Conservation (phyloP, 2,888 invertebrate species). For the Drosophila yooni region DNA sequence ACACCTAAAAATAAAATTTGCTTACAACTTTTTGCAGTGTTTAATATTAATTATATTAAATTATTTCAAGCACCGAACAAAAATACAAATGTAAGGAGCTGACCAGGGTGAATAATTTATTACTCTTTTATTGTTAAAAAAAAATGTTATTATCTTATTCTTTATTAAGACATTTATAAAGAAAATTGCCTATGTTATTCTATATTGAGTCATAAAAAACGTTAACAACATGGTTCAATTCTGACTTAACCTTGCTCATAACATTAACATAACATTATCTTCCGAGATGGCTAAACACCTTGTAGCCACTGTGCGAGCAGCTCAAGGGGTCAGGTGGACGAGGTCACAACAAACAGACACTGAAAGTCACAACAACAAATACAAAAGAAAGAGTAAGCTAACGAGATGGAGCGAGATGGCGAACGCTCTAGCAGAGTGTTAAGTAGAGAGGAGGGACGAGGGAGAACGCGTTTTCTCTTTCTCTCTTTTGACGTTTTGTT, state of each 20-base stretch:
- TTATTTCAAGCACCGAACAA: background rate
- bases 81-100: background rate
- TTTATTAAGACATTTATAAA: background rate
- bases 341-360: constrained; percentile 73
- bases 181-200: background rate
- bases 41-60: background rate
- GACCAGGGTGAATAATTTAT: background rate
- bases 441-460: constrained; percentile 15
- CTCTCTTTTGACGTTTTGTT: constrained; percentile 48
- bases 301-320: constrained; percentile 46
- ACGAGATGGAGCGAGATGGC: constrained; percentile 4
- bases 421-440: background rate
- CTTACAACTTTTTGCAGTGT: background rate
- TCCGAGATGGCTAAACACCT: background rate
- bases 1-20: background rate
- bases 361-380: constrained; percentile 58
- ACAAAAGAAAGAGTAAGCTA: constrained; percentile 14
- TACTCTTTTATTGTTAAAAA: background rate
- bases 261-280: background rate
- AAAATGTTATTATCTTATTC: background rate
- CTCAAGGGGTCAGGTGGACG: constrained; percentile 72
- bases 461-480: constrained; percentile 5
- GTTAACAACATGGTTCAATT: background rate
- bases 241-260: background rate
- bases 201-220: background rate